Percentiles rank a stretch among this genome's conserved stretches.
Evolutionary conservation across 2,888 invertebrate species (phyloP).

Genomic region (Arrhopalites spinosus): DNA sequence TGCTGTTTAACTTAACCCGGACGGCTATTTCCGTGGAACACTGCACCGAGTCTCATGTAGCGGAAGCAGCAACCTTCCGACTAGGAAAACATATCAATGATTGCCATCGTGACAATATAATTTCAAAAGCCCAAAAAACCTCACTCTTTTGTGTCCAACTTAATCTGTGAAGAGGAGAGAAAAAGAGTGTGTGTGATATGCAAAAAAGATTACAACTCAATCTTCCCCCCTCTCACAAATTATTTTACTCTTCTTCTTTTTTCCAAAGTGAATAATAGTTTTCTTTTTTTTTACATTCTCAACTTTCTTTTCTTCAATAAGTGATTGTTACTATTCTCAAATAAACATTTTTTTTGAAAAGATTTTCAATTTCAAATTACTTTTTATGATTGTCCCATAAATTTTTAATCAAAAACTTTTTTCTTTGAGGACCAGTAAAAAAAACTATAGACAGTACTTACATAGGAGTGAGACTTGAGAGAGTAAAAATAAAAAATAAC

Average conservation of each 20-base stretch:
- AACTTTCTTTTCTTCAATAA: too few species aligned
- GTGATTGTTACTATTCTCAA: too few species aligned
- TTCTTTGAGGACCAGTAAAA: too few species aligned
- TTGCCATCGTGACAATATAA: conserved; percentile 56
- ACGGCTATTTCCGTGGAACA: conserved; percentile 56
- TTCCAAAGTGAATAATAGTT: neutral
- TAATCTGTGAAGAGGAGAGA: conserved; percentile 19
- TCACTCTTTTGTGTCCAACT: conserved; percentile 20
- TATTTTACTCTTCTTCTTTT: neutral
- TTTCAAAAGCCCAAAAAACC: conserved; percentile 45
- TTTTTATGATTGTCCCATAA: too few species aligned
- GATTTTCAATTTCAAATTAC: too few species aligned
- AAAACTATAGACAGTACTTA: too few species aligned
- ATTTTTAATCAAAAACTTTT: too few species aligned
- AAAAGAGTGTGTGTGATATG: conserved; percentile 8
- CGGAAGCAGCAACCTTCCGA: conserved; percentile 56
- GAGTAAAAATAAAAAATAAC: too few species aligned
- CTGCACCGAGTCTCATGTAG: conserved; percentile 54
- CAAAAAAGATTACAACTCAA: too few species aligned
- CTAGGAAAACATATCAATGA: conserved; percentile 56
- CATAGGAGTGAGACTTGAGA: too few species aligned
- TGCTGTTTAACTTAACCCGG: conserved; percentile 55
- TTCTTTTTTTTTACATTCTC: too few species aligned
- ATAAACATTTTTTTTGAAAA: too few species aligned
- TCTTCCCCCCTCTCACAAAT: neutral